A percentile compares a stretch with the other conserved stretches of the same genome.
Conservation (phyloP, 2,797 vertebrate genomes). For the Microctenopoma steveboyesi region DNA sequence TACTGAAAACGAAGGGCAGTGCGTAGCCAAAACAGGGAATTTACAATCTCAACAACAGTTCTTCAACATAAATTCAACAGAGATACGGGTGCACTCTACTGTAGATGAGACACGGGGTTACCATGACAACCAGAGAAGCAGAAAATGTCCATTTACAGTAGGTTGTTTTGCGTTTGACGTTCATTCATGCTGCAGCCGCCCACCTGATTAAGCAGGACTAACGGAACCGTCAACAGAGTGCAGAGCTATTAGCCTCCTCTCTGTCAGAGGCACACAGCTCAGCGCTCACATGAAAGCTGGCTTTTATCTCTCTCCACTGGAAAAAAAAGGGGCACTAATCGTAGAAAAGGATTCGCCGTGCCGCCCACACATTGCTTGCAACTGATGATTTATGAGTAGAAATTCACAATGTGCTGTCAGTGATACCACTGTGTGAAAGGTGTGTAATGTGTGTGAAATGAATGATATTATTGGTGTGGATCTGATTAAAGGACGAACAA, state of each 20-base stretch:
- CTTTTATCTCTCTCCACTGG: conserved; percentile 20
- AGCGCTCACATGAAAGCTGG: conserved; percentile 30
- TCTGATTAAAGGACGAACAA: not conserved
- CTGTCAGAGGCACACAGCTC: conserved; percentile 24
- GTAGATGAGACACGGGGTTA: conserved; percentile 57
- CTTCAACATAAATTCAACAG: conserved; percentile 56
- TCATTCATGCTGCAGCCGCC: conserved; percentile 34
- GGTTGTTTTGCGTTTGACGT: not conserved
- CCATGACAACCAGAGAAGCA: conserved; percentile 62
- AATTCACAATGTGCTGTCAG: conserved; percentile 5
- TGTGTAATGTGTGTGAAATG: conserved; percentile 9
- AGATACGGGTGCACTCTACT: conserved; percentile 67
- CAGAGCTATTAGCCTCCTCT: conserved; percentile 6
- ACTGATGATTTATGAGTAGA: conserved; percentile 16
- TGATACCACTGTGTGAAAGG: conserved; percentile 17
- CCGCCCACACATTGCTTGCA: conserved; percentile 26
- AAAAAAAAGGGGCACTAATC: conserved; percentile 15
- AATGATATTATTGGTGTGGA: conserved; percentile 7
- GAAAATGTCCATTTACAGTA: conserved; percentile 67
- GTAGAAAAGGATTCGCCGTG: conserved; percentile 11
- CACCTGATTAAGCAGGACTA: conserved; percentile 1
- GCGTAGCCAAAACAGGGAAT: conserved; percentile 68
- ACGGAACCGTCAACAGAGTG: conserved; percentile 24
- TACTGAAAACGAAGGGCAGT: conserved; percentile 48
- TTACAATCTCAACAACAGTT: conserved; percentile 56